Base-by-base conservation (phyloP, 2,113 vertebrate genomes). In the Scalopus aquaticus region DNA sequence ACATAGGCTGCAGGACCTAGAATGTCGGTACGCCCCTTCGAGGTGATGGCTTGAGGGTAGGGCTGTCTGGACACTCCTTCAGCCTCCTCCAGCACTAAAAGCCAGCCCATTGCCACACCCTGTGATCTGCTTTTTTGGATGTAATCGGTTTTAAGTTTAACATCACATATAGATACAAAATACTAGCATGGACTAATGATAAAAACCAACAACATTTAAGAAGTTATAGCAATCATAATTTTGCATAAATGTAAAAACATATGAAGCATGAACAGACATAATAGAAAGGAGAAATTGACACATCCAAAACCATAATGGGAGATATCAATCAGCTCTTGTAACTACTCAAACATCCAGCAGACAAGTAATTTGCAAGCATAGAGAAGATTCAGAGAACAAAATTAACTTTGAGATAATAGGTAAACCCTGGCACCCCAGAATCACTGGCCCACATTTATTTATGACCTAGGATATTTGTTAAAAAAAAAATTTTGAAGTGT, bases 1-100 rank as follows among this genome's bases (percentile, higher is more conserved):
- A 96, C 99, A 99, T 69, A 98, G 96, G 2, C 94, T 96, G 64
- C 91, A 97, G 96, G 99, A 99, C 0, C 97, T 98, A 30, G 98
- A 96, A 99, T 99, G 58, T 99, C 98, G 0, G 98, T 98, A 51
- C 99, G 60, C 12, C 98, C 98, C 76, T 97, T 94, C 72, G 99
- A 96, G 83, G 99, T 97, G 39, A 99, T 98, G 28, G 26, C 26
- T 30, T 6, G 3, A 7, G 56, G 19, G 56, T 60, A 60, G 56
- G 9, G 24, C 6, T 20, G 22, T 24, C 54, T 56, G 54, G 19
- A 22, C 20, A 4, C 70, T 54, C 19, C 70, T 54, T 24, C n/a
- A 28, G 9, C 46, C 4, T 98, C 98, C 76, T 99, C 32, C 13
- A 3, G 46, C 60, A 85, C 17, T 26, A 44, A 7, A 28, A 26